Conservation (phyloP, 2,797 vertebrate genomes). For the Channallabes apus region DNA sequence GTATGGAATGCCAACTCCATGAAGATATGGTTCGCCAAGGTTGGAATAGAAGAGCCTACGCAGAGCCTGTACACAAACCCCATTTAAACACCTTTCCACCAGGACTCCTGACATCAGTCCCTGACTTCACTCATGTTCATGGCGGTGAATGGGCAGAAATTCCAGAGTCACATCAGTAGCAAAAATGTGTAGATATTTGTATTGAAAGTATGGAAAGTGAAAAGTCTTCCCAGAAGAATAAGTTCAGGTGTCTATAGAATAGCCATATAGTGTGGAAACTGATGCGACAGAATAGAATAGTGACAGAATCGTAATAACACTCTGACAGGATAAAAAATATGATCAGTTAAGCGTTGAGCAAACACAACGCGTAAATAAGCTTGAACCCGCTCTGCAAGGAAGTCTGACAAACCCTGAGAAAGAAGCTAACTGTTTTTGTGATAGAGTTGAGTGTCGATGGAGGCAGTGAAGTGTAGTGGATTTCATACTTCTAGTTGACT, state of each 20-base stretch:
- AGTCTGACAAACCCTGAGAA: constrained; percentile 6
- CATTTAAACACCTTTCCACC: too few species aligned
- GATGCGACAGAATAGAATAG: too few species aligned
- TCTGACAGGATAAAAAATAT: neutral
- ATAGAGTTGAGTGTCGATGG: neutral
- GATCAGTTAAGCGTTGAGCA: neutral
- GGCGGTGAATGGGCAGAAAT: neutral
- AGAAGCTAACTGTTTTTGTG: constrained; percentile 1
- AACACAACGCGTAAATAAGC: neutral
- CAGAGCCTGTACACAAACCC: too few species aligned
- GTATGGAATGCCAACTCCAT: too few species aligned
- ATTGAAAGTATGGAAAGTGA: neutral
- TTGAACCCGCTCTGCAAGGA: neutral
- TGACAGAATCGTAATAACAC: neutral
- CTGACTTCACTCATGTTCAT: neutral
- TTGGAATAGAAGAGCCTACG: too few species aligned
- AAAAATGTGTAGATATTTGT: neutral
- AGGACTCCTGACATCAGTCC: too few species aligned
- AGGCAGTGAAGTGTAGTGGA: constrained; percentile 25
- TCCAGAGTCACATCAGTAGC: neutral
- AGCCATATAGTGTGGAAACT: neutral
- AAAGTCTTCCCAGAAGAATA: neutral
- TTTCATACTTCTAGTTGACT: neutral
- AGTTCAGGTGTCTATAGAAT: neutral
- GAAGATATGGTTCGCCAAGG: too few species aligned